Conservation (phyloP, 2,888 invertebrate species). For the Agriopis leucophaearia region DNA sequence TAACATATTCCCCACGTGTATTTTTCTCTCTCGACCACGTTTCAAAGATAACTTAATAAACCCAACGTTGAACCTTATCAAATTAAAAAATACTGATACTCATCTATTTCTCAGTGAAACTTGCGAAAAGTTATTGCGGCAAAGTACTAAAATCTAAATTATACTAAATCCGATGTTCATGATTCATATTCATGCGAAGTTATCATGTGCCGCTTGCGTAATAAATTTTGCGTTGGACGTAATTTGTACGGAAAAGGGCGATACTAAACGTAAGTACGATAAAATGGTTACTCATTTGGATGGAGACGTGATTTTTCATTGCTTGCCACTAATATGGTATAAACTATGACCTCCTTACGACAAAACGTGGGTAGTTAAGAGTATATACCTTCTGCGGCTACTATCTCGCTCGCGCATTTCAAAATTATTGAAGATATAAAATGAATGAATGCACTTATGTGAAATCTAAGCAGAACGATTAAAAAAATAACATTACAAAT, state of each 20-base stretch:
- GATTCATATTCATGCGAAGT: not conserved
- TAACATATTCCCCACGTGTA: not conserved
- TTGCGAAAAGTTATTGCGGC: not conserved
- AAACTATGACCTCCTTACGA: not conserved
- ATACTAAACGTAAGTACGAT: not conserved
- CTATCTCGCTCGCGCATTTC: too few relatives aligned
- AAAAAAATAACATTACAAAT: too few relatives aligned
- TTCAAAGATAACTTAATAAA: not conserved
- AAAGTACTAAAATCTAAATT: not conserved
- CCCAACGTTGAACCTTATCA: not conserved
- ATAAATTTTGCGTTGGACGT: not conserved
- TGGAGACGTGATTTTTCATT: not conserved
- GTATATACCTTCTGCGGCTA: not conserved
- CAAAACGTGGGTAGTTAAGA: not conserved
- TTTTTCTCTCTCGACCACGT: not conserved
- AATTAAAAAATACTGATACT: not conserved
- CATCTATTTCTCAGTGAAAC: not conserved
- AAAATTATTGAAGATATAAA: too few relatives aligned
- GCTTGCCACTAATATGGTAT: not conserved
- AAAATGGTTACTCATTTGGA: slow-evolving; percentile 2
- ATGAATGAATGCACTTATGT: too few relatives aligned
- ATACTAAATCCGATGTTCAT: not conserved
- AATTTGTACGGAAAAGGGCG: slow-evolving; percentile 5
- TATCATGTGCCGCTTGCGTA: not conserved
- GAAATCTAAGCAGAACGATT: too few relatives aligned